Evolutionary conservation across 2,113 vertebrate species (phyloP), one percentile per base, ranked within the genome.

Genomic region (Rhinopomastus cyanomelas): DNA sequence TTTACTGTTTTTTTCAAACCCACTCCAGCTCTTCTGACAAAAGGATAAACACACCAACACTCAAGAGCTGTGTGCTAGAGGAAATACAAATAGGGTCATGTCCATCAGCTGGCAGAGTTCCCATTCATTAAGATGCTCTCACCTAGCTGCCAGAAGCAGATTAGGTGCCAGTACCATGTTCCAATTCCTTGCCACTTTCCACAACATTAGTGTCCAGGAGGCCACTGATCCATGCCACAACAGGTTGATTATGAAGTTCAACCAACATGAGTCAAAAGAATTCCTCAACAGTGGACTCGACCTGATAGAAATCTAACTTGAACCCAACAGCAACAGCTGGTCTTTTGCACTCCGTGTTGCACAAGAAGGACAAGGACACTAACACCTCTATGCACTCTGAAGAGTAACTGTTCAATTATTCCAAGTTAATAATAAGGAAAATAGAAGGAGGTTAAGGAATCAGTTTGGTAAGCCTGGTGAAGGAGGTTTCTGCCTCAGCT

Each of bases 271-370:
- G 39, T 3, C 23, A 34, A 46, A 87, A 64, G 5, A 83, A 36
- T 29, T 84, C 20, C 30, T 60, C 30, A 53, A 26, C 16, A 65
- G 51, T 72, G 51, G 46, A 74, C 7, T 52, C 75, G 39, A 42
- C 11, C 25, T 42, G 2, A 4, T 20, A 42, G 39, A 42, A 5
- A 25, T 20, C 73, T 65, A 60, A 60, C 22, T 30, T 19, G n/a
- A 42, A 27, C 64, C n/a, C 12, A 29, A 48, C 1, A 48, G 14
- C 13, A 44, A 67, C 20, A 64, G 16, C 13, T 21, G 12, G 32
- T 51, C 48, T 82, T 52, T 62, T 36, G 12, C 25, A 76, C 22
- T 27, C 32, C 30, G 30, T 0, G 0, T 19, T 55, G 42, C 11
- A 29, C 11, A 59, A 36, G 30, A 48, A 84, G 30, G 8, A 34